Evolutionary conservation across 1,140 invertebrate genomes (phyloP).

Genomic region (Penaeus indicus): DNA sequence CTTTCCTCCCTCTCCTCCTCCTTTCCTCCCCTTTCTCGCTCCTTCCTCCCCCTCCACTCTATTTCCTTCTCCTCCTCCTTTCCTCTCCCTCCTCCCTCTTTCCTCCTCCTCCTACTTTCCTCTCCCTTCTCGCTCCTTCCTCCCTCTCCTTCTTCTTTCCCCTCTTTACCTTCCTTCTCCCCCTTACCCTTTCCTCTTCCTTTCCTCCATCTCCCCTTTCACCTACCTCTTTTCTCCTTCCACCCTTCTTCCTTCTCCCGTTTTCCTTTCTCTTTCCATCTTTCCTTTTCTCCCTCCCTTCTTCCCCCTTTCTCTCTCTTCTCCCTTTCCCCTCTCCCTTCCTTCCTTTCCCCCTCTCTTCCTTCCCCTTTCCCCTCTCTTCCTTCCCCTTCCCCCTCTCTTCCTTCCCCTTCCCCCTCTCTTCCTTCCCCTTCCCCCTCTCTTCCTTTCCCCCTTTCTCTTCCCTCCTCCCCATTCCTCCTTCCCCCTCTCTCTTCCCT

Average conservation of each 20-base stretch:
- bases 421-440: background rate
- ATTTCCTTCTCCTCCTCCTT: background rate
- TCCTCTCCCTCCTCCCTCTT: background rate
- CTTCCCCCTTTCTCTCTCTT: background rate
- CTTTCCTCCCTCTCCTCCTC: background rate
- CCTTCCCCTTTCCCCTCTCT: background rate
- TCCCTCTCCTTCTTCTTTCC: background rate
- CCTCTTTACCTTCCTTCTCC: background rate
- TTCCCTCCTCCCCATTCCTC: conserved; percentile 30
- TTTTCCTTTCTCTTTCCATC: background rate
- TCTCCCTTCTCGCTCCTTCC: background rate
- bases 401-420: background rate
- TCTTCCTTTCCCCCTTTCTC: conserved; percentile 46
- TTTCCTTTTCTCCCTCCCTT: background rate
- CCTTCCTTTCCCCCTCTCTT: background rate
- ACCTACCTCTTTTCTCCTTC: background rate
- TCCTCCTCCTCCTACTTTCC: background rate
- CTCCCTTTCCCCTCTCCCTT: background rate
- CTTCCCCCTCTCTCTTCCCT: background rate
- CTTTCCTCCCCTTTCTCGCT: background rate
- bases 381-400: background rate
- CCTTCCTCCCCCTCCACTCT: background rate
- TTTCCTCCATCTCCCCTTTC: background rate
- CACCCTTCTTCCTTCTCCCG: background rate
- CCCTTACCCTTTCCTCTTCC: background rate